A percentile compares a stretch with the other conserved stretches of the same genome.
phyloP scores from a whole-genome alignment of 2,888 invertebrate species.

The Hylaea fasciaria region DNA sequence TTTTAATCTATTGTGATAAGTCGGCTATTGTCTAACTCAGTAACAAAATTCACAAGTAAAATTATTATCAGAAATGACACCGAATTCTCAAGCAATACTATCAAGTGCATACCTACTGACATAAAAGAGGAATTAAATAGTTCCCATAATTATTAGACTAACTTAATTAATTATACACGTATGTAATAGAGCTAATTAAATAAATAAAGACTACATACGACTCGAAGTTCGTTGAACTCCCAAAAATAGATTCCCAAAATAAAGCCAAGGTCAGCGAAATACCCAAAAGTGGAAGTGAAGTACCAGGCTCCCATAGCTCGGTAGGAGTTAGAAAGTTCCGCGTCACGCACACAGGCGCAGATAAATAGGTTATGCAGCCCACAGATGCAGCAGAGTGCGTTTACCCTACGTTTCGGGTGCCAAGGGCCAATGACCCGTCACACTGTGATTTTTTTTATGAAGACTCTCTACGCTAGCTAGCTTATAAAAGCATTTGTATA shows the following conservation, averaged over 20 bases:
- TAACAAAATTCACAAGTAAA: too few relatives aligned
- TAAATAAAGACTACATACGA: too few relatives aligned
- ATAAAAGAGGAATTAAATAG: too few relatives aligned
- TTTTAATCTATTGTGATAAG: too few relatives aligned
- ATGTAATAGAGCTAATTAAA: too few relatives aligned
- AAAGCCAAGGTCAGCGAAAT: slow-evolving; percentile 39
- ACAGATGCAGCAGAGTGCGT: slow-evolving; percentile 63
- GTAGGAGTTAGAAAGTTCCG: slow-evolving; percentile 46
- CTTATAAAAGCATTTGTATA: slow-evolving; percentile 46
- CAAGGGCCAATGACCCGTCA: slow-evolving; percentile 54
- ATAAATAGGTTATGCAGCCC: slow-evolving; percentile 33
- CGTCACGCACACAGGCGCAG: slow-evolving; percentile 45
- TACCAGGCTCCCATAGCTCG: slow-evolving; percentile 43
- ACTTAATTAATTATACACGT: too few relatives aligned
- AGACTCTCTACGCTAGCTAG: too few relatives aligned
- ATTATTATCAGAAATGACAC: too few relatives aligned
- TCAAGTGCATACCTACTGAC: too few relatives aligned
- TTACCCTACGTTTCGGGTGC: slow-evolving; percentile 69
- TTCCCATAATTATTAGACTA: too few relatives aligned
- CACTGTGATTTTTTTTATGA: slow-evolving; percentile 72
- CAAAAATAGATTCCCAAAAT: slow-evolving; percentile 28
- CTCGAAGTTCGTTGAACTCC: background rate
- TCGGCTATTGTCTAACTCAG: too few relatives aligned
- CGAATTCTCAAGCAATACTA: too few relatives aligned
- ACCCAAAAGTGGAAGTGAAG: slow-evolving; percentile 40